phyloP scores from a whole-genome alignment of 2,113 vertebrate genomes.

The Microtus richardsoni region DNA sequence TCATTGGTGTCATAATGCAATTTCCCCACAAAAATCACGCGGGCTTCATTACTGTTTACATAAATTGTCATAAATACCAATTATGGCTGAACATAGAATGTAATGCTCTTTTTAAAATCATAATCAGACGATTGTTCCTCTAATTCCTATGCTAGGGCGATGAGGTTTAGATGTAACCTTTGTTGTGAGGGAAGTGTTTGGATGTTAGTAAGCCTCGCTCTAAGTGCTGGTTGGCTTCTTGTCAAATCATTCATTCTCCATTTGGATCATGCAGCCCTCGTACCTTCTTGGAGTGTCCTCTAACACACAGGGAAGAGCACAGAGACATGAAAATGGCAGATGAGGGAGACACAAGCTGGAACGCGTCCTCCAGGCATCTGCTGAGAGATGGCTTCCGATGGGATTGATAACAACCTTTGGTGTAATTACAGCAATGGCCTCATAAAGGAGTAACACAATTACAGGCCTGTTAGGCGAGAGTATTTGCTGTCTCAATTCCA shows the following conservation, averaged over 20 bases:
- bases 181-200: conserved; percentile 85
- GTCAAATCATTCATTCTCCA: conserved; percentile 82
- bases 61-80: conserved; percentile 93
- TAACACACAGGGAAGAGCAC: conserved; percentile 75
- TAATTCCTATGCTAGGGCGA: conserved; percentile 88
- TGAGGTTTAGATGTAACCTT: conserved; percentile 88
- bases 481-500: conserved; percentile 84
- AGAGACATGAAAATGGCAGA: conserved; percentile 75
- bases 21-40: conserved; percentile 90
- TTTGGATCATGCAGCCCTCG: conserved; percentile 82
- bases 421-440: conserved; percentile 83
- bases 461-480: conserved; percentile 83
- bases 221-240: conserved; percentile 84
- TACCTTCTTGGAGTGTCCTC: conserved; percentile 81
- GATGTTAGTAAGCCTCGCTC: conserved; percentile 83
- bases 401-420: conserved; percentile 88
- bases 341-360: conserved; percentile 58
- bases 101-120: conserved; percentile 89
- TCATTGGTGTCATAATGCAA: conserved; percentile 91
- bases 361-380: conserved; percentile 84
- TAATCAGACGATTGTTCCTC: conserved; percentile 91
- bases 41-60: conserved; percentile 92
- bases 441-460: conserved; percentile 87
- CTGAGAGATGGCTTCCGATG: conserved; percentile 80
- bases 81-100: conserved; percentile 91